phyloP scores from a whole-genome alignment of 2,797 vertebrate species.

The Apogon talboti region DNA sequence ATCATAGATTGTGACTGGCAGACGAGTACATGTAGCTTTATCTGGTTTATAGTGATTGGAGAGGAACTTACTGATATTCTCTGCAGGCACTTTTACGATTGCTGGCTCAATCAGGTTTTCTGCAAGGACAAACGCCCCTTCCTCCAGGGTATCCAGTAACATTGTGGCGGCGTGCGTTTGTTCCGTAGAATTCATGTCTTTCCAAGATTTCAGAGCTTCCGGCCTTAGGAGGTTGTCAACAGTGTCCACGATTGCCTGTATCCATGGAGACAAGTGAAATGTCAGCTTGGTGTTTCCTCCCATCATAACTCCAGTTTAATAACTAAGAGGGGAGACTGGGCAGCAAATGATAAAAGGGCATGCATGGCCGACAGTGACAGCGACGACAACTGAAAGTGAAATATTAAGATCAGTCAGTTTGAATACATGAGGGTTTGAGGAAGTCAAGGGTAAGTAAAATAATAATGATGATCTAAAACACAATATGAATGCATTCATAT shows the following conservation, averaged over 20 bases:
- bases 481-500: conserved; percentile 42
- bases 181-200: conserved; percentile 97
- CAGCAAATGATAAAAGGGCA: conserved; percentile 72
- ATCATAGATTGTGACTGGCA: conserved; percentile 36
- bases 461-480: conserved; percentile 58
- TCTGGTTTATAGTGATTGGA: conserved; percentile 28
- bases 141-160: conserved; percentile 97
- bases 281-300: conserved; percentile 65
- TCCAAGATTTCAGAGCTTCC: conserved; percentile 97
- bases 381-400: conserved; percentile 44
- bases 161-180: conserved; percentile 97
- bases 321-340: conserved; percentile 48
- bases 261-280: conserved; percentile 85
- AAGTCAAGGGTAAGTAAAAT: conserved; percentile 55
- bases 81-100: conserved; percentile 95
- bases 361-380: conserved; percentile 67
- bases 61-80: conserved; percentile 93
- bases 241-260: conserved; percentile 98
- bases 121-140: conserved; percentile 97
- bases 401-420: conserved; percentile 52
- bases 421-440: conserved; percentile 35
- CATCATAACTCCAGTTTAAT: conserved; percentile 56
- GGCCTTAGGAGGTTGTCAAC: conserved; percentile 98
- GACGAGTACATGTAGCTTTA: conserved; percentile 24
- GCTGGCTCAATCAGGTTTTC: conserved; percentile 98